Base-by-base conservation (phyloP, 2,888 invertebrate genomes). In the Mesochorus sp. region DNA sequence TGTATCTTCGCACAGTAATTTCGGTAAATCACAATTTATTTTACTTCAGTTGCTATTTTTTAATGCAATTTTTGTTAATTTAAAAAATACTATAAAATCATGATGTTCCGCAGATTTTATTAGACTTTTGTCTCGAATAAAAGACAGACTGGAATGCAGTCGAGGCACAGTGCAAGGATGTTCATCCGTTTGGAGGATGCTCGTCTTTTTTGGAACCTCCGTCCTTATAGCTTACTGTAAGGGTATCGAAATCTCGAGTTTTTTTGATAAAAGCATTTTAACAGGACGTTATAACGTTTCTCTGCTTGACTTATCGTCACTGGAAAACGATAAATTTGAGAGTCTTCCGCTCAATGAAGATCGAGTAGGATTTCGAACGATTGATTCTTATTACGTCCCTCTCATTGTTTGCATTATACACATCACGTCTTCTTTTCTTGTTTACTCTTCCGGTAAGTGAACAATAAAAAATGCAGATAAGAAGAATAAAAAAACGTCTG, bases 131-230 rank as follows among this genome's bases (percentile, higher is more conserved):
- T 91, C 92, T 68, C 87, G 89, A 87, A 85, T 93, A 3, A 93
- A 93, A 62, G 91, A 92, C 68, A 92, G 93, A 31, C 91, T 96
- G n/a, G 94, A 94, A 49, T 87, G 88, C 3, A 87, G 91, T 68
- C 93, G 96, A 21, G 95, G 96, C 84, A 94, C 95, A 85, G 94
- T 95, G 0, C 96, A 97, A 87, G 92, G 95, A 39, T 92, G 94
- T 59, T 92, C 96, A 1, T 94, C 97, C 0, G 82, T 96, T 14
- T 95, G 96, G 93, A 97, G 98, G 91, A 94, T 96, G 67, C 42
- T 94, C 0, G 89, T 96, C 1, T 97, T 97, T 85, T 93, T 95
- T 80, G 83, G 92, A 1, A 92, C 94, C 76, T 94, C 94, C 83
- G 87, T 96, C 51, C 85, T 94, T 5, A 94, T 95, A 64, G 91